A percentile compares a stretch with the other conserved stretches of the same genome.
These are phyloP conservation scores for Tinamus guttatus DNA, from an alignment of 2,113 vertebrate species.

Conservation along the genomic window DNA sequence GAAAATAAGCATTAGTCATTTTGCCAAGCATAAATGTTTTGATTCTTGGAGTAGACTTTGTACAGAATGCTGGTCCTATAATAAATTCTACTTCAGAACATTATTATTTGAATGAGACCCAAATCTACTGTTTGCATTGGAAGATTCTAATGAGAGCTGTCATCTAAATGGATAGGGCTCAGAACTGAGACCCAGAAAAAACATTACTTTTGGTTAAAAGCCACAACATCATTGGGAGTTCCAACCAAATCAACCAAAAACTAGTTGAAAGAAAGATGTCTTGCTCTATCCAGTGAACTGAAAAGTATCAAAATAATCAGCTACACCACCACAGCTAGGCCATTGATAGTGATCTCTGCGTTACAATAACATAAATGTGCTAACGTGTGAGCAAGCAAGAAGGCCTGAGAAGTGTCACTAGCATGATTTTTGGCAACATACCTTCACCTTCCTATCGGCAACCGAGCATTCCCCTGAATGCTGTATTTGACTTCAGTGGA, in stretches of 20 bases:
- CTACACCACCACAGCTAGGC: not conserved
- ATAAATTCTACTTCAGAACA: constrained; percentile 57
- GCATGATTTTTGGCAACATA: constrained; percentile 31
- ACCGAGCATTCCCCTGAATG: not conserved
- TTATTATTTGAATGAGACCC: constrained; percentile 49
- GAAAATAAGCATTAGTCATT: constrained; percentile 44
- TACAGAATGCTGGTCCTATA: constrained; percentile 17
- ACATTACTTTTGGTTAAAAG: constrained; percentile 65
- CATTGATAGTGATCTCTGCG: not conserved
- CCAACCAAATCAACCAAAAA: constrained; percentile 57
- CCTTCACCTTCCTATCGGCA: not conserved
- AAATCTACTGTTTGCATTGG: constrained; percentile 68
- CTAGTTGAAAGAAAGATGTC: constrained; percentile 43
- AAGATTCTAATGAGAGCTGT: constrained; percentile 43
- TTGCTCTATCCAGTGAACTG: constrained; percentile 17
- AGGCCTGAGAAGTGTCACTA: not conserved
- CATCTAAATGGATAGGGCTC: constrained; percentile 56
- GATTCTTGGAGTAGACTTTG: constrained; percentile 41
- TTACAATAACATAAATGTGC: not conserved
- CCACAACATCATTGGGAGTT: not conserved
- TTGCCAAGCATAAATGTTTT: constrained; percentile 71
- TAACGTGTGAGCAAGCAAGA: not conserved
- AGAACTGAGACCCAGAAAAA: constrained; percentile 51
- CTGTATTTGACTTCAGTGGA: not conserved
- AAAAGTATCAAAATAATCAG: constrained; percentile 43